Evolutionary conservation across 2,888 invertebrate species (phyloP).

Genomic region (Netelia fuscicornis): DNA sequence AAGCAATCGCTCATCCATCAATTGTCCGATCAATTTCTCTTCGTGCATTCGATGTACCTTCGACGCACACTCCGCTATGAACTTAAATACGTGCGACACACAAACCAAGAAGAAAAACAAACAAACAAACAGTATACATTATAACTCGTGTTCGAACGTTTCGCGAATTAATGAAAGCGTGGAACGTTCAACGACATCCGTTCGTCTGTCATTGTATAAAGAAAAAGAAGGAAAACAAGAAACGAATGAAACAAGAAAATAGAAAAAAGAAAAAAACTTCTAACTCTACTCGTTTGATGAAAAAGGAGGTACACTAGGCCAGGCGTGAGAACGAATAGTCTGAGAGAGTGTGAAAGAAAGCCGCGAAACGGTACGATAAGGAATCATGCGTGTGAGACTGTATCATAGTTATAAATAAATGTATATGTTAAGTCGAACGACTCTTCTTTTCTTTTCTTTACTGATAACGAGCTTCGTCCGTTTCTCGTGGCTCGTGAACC

Average conservation of each 20-base stretch:
- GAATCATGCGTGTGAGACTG: slow-evolving; percentile 81
- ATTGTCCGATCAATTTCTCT: slow-evolving; percentile 35
- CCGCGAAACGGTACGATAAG: slow-evolving; percentile 73
- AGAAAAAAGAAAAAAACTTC: slow-evolving; percentile 12
- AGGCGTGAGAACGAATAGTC: slow-evolving; percentile 69
- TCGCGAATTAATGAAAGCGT: too few relatives aligned
- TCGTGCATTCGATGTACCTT: slow-evolving; percentile 54
- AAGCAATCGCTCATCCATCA: slow-evolving; percentile 45
- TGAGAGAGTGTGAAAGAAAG: slow-evolving; percentile 65
- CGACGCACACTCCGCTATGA: slow-evolving; percentile 38
- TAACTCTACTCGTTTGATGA: slow-evolving; percentile 28
- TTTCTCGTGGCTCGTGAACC: slow-evolving; percentile 1
- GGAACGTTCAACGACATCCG: slow-evolving; percentile 20
- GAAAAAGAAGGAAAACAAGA: background rate
- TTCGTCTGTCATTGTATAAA: slow-evolving; percentile 60
- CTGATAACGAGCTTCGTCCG: background rate
- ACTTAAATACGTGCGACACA: slow-evolving; percentile 34
- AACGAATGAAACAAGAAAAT: slow-evolving; percentile 22
- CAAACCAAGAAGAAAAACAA: slow-evolving; percentile 12
- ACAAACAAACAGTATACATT: slow-evolving; percentile 9
- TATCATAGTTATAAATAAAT: slow-evolving; percentile 84
- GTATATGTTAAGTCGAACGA: slow-evolving; percentile 80
- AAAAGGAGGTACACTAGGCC: slow-evolving; percentile 65
- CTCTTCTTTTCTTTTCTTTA: slow-evolving; percentile 5
- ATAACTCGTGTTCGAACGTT: slow-evolving; percentile 26